Evolutionary conservation across 1,140 invertebrate species (phyloP), one percentile per base, ranked within the genome.

Genomic region (Apis dorsata): DNA sequence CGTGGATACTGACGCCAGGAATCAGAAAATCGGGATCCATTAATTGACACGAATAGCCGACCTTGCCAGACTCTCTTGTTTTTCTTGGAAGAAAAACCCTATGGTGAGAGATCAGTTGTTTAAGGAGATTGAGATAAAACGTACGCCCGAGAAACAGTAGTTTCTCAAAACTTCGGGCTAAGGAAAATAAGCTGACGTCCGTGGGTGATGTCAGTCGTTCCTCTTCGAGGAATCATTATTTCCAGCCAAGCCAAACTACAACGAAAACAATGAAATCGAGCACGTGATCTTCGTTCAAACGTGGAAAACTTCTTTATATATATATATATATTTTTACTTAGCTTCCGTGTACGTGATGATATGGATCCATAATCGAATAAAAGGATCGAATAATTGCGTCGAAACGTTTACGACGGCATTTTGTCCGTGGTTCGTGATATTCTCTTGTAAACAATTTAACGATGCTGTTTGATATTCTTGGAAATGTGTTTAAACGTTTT

Each of bases 381-480:
- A 49, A 13, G 1, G 2, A n/a, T 11, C 34, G 19, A 11, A 62
- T 44, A 72, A 53, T n/a, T 21, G 21, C 10, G 68, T 53, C 10
- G 5, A 12, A 9, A 21, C 4, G 72, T 44, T 68, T 34, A 9
- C 44, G 70, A 15, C 44, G 12, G 17, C 62, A 63, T 79, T 76
- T 75, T 57, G 1, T n/a, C 57, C 3, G 53, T 51, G 77, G 55
- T 81, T 19, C 70, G 71, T 59, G 75, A 65, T 44, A 44, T 51
- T 65, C 55, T 68, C 73, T 59, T 24, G 73, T 87, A 87, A 87
- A 87, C 77, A 86, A 81, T 87, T 87, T 74, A 34, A 34, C 65
- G 49, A n/a, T 28, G 53, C 8, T 59, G 53, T 84, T 87, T 80
- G 72, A 59, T 87, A 81, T 87, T 81, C 82, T 81, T 80, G 73